A percentile compares a stretch with the other conserved stretches of the same genome.
phyloP scores from a whole-genome alignment of 2,888 invertebrate species.

The Galerucella pusilla region DNA sequence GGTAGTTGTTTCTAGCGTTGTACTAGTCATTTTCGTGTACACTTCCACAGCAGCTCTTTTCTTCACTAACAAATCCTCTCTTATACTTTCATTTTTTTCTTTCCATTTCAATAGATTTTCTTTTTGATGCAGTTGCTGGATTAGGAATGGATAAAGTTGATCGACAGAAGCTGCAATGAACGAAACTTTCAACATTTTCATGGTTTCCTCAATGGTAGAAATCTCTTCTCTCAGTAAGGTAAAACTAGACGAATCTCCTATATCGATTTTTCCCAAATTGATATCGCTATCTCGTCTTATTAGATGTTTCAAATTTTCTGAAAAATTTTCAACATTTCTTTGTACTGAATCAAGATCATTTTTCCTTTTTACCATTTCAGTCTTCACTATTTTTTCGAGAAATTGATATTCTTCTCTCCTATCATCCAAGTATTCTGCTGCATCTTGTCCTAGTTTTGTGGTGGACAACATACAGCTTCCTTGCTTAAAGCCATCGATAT shows the following conservation, averaged over 20 bases:
- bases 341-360: constrained; percentile 68
- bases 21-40: constrained; percentile 53
- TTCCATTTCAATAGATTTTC: constrained; percentile 53
- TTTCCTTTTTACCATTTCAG: constrained; percentile 73
- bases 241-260: constrained; percentile 54
- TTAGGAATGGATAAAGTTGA: constrained; percentile 62
- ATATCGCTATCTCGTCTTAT: constrained; percentile 64
- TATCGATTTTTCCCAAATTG: constrained; percentile 53
- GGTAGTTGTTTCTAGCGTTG: constrained; percentile 56
- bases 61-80: constrained; percentile 55
- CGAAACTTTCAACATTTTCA: constrained; percentile 61
- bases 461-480: constrained; percentile 73
- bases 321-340: constrained; percentile 62
- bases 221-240: constrained; percentile 59
- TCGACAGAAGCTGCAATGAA: constrained; percentile 64
- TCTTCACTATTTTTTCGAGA: constrained; percentile 71
- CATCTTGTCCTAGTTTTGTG: constrained; percentile 75
- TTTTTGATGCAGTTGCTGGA: constrained; percentile 56
- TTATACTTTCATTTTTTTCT: constrained; percentile 49
- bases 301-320: constrained; percentile 63
- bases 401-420: constrained; percentile 71
- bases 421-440: constrained; percentile 75
- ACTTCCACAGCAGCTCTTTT: constrained; percentile 53
- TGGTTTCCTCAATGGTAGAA: constrained; percentile 59
- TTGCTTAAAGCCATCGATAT: constrained; percentile 71